phyloP scores from a whole-genome alignment of 2,113 vertebrate species.

The Notarius quadriscutis region DNA sequence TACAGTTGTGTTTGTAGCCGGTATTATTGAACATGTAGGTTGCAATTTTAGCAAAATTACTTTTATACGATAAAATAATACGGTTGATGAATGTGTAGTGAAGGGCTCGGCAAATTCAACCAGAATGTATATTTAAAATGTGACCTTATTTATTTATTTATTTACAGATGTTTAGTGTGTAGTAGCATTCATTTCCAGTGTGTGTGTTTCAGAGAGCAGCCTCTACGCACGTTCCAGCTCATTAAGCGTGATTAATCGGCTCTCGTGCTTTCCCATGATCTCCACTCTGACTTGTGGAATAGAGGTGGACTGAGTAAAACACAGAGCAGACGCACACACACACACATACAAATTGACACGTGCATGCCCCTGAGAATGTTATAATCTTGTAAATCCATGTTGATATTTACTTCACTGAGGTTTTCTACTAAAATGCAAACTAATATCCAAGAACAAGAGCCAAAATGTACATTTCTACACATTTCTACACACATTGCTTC shows the following conservation, averaged over 20 bases:
- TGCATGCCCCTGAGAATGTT: slow-evolving; percentile 20
- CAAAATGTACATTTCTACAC: no score
- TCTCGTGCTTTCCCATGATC: slow-evolving; percentile 77
- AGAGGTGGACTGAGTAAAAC: slow-evolving; percentile 66
- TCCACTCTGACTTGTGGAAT: slow-evolving; percentile 72
- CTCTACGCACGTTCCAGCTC: slow-evolving; percentile 75
- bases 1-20: neutral
- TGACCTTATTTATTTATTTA: neutral
- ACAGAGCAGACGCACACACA: slow-evolving; percentile 3
- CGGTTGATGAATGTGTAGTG: neutral
- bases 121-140: neutral
- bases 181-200: no score
- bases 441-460: neutral
- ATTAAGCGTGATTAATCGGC: slow-evolving; percentile 81
- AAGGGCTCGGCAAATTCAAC: neutral
- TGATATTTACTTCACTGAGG: neutral
- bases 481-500: neutral
- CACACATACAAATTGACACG: slow-evolving; percentile 30
- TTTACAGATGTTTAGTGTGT: neutral
- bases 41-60: neutral
- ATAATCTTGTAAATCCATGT: neutral
- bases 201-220: slow-evolving; percentile 60
- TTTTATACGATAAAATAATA: neutral
- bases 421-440: neutral
- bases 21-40: neutral